Evolutionary conservation across 1,140 invertebrate species (phyloP), one percentile per base, ranked within the genome.

Genomic region (Drosophila erecta): DNA sequence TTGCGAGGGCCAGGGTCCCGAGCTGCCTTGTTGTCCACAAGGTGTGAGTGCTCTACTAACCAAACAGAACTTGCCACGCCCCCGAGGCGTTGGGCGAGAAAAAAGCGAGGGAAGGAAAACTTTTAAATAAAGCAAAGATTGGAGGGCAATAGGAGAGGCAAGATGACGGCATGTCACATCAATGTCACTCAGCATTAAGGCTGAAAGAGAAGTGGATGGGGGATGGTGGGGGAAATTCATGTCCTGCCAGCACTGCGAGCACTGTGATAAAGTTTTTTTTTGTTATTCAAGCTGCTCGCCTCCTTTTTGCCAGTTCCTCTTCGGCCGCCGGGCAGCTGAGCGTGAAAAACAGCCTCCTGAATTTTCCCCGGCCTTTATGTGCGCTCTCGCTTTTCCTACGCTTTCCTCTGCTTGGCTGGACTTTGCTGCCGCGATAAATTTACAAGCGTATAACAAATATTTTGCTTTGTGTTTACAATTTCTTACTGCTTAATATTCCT

Each of bases 381-480:
- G 74, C 66, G 64, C 78, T 75, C 78, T 84, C 76, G 76, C 59
- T 80, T 80, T 56, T 59, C 41, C 44, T 24, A 4, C 22, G 22
- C 30, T 57, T 64, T 38, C 35, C 43, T 71, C 33, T 35, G 76
- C 59, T 43, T 6, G 22, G 30, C 20, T 14, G 30, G 30, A 17
- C 30, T 58, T 47, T 58, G 20, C 43, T 30, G 64, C 20, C 81
- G 81, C 81, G 62, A 77, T 74, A 73, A 84, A 84, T 81, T 87
- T 86, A 86, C 83, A 86, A 86, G 84, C 83, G 84, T 65, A 86
- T 86, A 87, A 87, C 83, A 87, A 87, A 87, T 89, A 89, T 89
- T 87, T 87, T 87, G 79, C 78, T 87, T 83, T 72, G 70, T 79
- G 84, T 76, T 87, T 76, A 76, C 73, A 77, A 77, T 87, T 87